Base-by-base conservation (phyloP, 1,140 invertebrate species). In the Zaprionus taronus region DNA sequence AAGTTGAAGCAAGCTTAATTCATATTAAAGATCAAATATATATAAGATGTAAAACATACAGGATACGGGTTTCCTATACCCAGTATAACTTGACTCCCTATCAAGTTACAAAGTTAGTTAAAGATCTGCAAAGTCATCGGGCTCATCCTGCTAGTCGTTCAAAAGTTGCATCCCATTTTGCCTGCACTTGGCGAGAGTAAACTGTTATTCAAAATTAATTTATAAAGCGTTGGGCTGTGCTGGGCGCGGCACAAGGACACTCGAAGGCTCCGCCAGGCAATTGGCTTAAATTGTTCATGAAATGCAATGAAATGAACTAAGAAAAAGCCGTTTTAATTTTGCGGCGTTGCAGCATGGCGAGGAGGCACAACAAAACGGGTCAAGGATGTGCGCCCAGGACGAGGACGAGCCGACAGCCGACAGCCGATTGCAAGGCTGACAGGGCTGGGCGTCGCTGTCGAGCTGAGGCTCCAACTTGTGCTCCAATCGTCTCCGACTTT, bases 231-330 rank as follows among this genome's bases (percentile, higher is more conserved):
- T 65, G 67, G 55, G 47, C 41, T 7, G 41, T 2, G n/a, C 41
- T 47, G 47, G 20, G 11, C 47, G 17, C 47, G 57, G 67, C 57
- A 56, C 79, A 82, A 80, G 82, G 81, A 81, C 82, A 77, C 57
- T 34, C 17, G 44, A 44, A 53, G 63, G 63, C 63, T 65, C 17
- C 24, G 38, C 15, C 65, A 47, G 55, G 70, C 85, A 90, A 89
- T 89, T 89, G 85, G 85, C 85, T 89, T 89, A 89, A 89, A 89
- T 89, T 89, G 85, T 91, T 89, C 85, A 89, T 89, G 85, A 89
- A 89, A 85, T 89, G 84, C 85, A 89, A 89, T 89, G 85, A 89
- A 89, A 89, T 74, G 85, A 84, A 89, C 81, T 90, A 90, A 89
- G 85, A 81, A 85, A 89, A 89, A 81, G 79, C 80, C 85, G 83